These are phyloP conservation scores for Danionella dracula DNA, from an alignment of 2,797 vertebrate genomes.

Conservation along the genomic window DNA sequence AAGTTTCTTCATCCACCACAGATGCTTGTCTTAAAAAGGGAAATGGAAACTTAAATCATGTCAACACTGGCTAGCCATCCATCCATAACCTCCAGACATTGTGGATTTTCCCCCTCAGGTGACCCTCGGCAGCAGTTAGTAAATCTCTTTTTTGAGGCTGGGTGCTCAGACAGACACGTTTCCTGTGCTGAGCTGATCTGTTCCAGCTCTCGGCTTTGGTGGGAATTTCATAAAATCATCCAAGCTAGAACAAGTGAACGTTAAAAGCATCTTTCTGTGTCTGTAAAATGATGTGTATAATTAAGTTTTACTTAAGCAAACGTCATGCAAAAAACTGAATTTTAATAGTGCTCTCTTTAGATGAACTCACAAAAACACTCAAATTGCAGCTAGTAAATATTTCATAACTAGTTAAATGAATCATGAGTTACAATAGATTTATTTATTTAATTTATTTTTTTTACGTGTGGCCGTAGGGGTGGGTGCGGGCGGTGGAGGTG, in stretches of 20 bases:
- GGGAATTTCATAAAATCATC: slow-evolving; percentile 40
- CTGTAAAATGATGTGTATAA: neutral
- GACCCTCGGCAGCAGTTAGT: slow-evolving; percentile 46
- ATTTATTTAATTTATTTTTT: no score
- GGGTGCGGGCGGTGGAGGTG: no score
- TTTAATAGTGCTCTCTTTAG: no score
- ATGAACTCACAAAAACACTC: no score
- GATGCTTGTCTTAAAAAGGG: neutral
- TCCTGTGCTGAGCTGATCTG: slow-evolving; percentile 53
- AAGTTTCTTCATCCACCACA: slow-evolving; percentile 4
- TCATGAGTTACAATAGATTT: no score
- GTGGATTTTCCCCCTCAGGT: slow-evolving; percentile 41
- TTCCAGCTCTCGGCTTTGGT: slow-evolving; percentile 59
- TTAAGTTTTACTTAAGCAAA: no score
- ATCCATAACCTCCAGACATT: slow-evolving; percentile 40
- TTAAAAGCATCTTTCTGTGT: neutral
- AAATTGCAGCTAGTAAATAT: no score
- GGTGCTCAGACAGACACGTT: slow-evolving; percentile 48
- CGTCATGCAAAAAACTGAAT: no score
- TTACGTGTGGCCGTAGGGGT: no score
- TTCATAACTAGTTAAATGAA: no score
- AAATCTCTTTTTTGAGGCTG: slow-evolving; percentile 55
- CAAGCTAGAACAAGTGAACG: neutral
- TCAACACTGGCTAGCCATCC: neutral
- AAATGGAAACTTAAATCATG: neutral